Evolutionary conservation across 2,888 invertebrate genomes (phyloP).

Genomic region (Phyllotreta cruciferae): DNA sequence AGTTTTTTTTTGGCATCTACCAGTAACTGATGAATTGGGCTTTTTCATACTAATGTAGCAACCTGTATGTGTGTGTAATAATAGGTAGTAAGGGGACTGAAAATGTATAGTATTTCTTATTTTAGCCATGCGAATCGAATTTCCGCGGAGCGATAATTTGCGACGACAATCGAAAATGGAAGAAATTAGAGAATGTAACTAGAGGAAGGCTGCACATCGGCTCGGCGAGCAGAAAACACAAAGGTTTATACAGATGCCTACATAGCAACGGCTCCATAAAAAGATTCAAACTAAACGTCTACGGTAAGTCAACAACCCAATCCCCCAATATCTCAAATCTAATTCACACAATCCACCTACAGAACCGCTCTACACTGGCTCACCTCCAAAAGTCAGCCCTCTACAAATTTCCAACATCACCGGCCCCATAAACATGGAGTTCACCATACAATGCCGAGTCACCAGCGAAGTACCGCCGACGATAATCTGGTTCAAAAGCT

Average conservation of each 20-base stretch:
- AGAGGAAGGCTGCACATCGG: slow-evolving; percentile 48
- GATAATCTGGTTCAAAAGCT: slow-evolving; percentile 57
- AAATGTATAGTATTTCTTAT: slow-evolving; percentile 28
- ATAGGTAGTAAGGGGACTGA: too few species aligned
- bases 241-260: slow-evolving; percentile 53
- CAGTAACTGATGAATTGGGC: too few species aligned
- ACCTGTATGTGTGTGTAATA: too few species aligned
- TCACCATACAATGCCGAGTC: slow-evolving; percentile 56
- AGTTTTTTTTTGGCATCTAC: too few species aligned
- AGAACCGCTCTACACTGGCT: slow-evolving; percentile 48
- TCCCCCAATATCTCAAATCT: not conserved
- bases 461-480: slow-evolving; percentile 52
- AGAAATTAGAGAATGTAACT: slow-evolving; percentile 36
- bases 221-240: slow-evolving; percentile 46
- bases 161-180: slow-evolving; percentile 41
- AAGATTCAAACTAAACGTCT: slow-evolving; percentile 50
- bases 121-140: slow-evolving; percentile 46
- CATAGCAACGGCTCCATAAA: slow-evolving; percentile 46
- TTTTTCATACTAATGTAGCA: too few species aligned
- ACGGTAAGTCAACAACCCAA: slow-evolving; percentile 39
- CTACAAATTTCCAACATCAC: slow-evolving; percentile 52
- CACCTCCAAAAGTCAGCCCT: slow-evolving; percentile 50
- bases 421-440: slow-evolving; percentile 49
- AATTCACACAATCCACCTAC: slow-evolving; percentile 29
- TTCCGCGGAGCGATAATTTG: slow-evolving; percentile 45